phyloP scores from a whole-genome alignment of 2,888 invertebrate genomes.

The Macropis europaea region DNA sequence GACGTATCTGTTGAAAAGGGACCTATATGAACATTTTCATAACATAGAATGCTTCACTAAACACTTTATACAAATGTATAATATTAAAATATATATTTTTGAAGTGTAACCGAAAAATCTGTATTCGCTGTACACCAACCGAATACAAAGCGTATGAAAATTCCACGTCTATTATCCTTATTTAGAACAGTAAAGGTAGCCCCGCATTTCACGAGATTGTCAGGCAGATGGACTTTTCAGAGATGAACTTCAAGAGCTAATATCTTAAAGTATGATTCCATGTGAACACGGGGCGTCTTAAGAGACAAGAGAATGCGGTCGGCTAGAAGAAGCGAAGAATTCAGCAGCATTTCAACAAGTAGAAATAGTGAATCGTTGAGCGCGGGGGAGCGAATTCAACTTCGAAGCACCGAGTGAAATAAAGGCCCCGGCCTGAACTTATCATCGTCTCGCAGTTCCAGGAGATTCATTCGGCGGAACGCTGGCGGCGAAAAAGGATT shows the following conservation, averaged over 20 bases:
- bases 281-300: not conserved
- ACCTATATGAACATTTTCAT: too few relatives aligned
- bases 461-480: slow-evolving; percentile 34
- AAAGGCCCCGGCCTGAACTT: slow-evolving; percentile 24
- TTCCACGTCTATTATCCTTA: too few relatives aligned
- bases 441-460: slow-evolving; percentile 24
- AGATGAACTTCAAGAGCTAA: not conserved
- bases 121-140: too few relatives aligned
- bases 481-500: slow-evolving; percentile 11
- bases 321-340: not conserved
- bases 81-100: too few relatives aligned
- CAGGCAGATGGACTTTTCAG: too few relatives aligned
- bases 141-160: too few relatives aligned
- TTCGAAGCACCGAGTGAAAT: slow-evolving; percentile 32
- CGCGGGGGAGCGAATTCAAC: not conserved
- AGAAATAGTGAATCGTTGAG: slow-evolving; percentile 25
- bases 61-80: too few relatives aligned
- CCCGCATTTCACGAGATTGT: too few relatives aligned
- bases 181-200: too few relatives aligned
- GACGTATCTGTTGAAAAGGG: too few relatives aligned
- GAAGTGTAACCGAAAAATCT: too few relatives aligned
- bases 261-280: slow-evolving; percentile 4
- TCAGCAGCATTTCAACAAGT: not conserved
- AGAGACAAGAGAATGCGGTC: not conserved
- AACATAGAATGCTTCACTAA: too few relatives aligned